Evolutionary conservation across 2,888 invertebrate species (phyloP).

Genomic region (Azorinus chamasolen): DNA sequence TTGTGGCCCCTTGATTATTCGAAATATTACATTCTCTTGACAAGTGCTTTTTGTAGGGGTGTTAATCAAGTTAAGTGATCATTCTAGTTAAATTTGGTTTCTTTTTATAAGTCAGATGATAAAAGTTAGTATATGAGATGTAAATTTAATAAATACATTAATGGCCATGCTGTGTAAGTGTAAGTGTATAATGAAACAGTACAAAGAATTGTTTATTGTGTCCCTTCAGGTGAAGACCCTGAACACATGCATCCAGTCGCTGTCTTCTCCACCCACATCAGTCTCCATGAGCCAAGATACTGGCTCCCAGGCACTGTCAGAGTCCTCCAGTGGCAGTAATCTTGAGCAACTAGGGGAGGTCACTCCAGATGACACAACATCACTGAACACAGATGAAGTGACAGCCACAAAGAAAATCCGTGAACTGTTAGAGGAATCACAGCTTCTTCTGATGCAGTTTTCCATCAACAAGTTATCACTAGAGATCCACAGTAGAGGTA

Average conservation of each 20-base stretch:
- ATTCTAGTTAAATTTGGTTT: too few species aligned
- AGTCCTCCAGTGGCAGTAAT: slow-evolving; percentile 54
- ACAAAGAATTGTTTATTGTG: too few species aligned
- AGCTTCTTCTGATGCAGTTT: slow-evolving; percentile 93
- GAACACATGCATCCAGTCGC: slow-evolving; percentile 67
- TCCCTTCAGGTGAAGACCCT: slow-evolving; percentile 75
- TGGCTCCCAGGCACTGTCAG: slow-evolving; percentile 54
- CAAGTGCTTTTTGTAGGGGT: too few species aligned
- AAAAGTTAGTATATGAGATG: too few species aligned
- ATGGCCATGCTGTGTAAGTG: too few species aligned
- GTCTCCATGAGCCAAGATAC: slow-evolving; percentile 33
- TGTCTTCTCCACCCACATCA: slow-evolving; percentile 48
- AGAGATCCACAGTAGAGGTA: slow-evolving; percentile 89
- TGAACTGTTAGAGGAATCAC: slow-evolving; percentile 84
- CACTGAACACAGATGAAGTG: slow-evolving; percentile 13
- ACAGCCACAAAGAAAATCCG: slow-evolving; percentile 48
- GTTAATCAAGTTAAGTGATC: too few species aligned
- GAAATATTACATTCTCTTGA: too few species aligned
- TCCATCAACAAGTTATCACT: slow-evolving; percentile 93
- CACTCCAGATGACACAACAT: slow-evolving; percentile 22
- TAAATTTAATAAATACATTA: too few species aligned
- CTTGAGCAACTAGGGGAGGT: slow-evolving; percentile 49
- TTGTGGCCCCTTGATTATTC: too few species aligned
- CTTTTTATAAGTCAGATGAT: too few species aligned
- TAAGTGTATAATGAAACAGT: too few species aligned